A percentile compares a stretch with the other conserved stretches of the same genome.
Conservation (phyloP, 2,888 invertebrate genomes). For the Micropterix aruncella region DNA sequence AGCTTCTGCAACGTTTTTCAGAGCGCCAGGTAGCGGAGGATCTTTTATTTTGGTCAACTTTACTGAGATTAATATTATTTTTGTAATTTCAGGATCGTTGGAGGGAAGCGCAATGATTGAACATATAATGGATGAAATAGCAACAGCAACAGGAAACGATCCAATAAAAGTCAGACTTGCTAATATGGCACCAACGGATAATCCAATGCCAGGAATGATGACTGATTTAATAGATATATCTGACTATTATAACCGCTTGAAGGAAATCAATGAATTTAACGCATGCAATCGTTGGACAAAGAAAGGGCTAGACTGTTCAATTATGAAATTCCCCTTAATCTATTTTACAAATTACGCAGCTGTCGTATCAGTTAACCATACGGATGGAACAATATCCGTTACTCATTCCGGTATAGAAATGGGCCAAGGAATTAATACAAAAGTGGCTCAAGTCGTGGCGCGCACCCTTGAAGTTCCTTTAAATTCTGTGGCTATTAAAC, state of each 20-base stretch:
- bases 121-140: conserved; percentile 52
- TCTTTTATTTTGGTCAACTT: too few species aligned
- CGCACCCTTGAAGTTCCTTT: conserved; percentile 50
- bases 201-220: conserved; percentile 31
- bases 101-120: conserved; percentile 50
- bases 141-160: conserved; percentile 37
- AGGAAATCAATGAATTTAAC: conserved; percentile 44
- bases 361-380: conserved; percentile 50
- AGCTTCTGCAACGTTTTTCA: conserved; percentile 35
- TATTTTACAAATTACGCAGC: conserved; percentile 39
- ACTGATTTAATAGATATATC: conserved; percentile 29
- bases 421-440: conserved; percentile 69
- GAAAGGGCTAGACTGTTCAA: conserved; percentile 49
- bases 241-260: conserved; percentile 39
- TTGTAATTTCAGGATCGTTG: conserved; percentile 31
- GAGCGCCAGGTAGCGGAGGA: conserved; percentile 49
- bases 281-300: conserved; percentile 68
- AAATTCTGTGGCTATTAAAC: conserved; percentile 48
- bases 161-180: conserved; percentile 39
- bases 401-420: conserved; percentile 61
- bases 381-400: conserved; percentile 57
- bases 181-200: conserved; percentile 28
- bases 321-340: conserved; percentile 51
- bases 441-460: conserved; percentile 53
- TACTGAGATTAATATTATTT: conserved; percentile 12